Evolutionary conservation across 2,888 invertebrate genomes (phyloP), one percentile per base, ranked within the genome.

Genomic region (Herminia tarsipennalis): DNA sequence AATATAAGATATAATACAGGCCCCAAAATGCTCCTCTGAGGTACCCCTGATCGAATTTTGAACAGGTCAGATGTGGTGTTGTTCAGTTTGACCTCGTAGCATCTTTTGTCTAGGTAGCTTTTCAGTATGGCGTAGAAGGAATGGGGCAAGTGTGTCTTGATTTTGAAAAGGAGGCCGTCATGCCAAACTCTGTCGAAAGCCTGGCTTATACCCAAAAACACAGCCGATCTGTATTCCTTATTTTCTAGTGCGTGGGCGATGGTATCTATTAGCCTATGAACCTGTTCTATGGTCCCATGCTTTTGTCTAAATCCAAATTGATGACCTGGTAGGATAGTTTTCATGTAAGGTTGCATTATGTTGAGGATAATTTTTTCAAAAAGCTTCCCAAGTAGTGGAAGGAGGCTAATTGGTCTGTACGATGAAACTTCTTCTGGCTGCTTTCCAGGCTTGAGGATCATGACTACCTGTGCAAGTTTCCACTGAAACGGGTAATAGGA

Each of bases 61-160:
- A n/a, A n/a, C n/a, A n/a, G n/a, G n/a, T n/a, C n/a, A n/a, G n/a
- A n/a, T n/a, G n/a, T n/a, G n/a, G n/a, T n/a, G n/a, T n/a, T n/a
- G n/a, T 22, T 22, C 5, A 22, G 22, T 22, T 1, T n/a, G n/a
- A n/a, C n/a, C n/a, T n/a, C n/a, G n/a, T n/a, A n/a, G n/a, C n/a
- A n/a, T n/a, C n/a, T n/a, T n/a, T n/a, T n/a, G n/a, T n/a, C n/a
- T n/a, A n/a, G n/a, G n/a, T n/a, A n/a, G n/a, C n/a, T n/a, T n/a
- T n/a, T n/a, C n/a, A n/a, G n/a, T n/a, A n/a, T n/a, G n/a, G 1
- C 1, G 17, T 53, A 36, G 13, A 27, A 27, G 12, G 27, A 27
- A n/a, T n/a, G n/a, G n/a, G n/a, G 13, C 4, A 9, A 9, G 27
- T 12, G 9, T 27, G 5, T 27, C 12, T 27, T 27, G 5, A 27